Conservation (phyloP, 2,797 vertebrate genomes). For the Craterocephalus amniculus region DNA sequence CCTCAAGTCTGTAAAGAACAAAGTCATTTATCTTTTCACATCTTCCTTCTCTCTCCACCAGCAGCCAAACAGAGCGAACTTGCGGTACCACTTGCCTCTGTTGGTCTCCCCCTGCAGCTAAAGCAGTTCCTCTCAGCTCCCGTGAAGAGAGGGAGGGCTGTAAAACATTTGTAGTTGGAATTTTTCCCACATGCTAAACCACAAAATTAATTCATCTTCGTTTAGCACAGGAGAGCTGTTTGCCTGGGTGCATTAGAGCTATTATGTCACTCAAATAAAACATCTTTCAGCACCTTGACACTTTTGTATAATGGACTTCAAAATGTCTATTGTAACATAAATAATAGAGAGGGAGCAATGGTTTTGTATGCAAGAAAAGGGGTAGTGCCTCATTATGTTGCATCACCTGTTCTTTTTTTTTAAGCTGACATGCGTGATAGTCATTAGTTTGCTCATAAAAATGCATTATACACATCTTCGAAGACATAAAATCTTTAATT, state of each 20-base stretch:
- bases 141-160: slow-evolving; percentile 54
- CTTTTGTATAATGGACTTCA: slow-evolving; percentile 50
- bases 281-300: slow-evolving; percentile 59
- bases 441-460: too few relatives aligned
- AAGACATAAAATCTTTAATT: too few relatives aligned
- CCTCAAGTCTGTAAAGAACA: slow-evolving; percentile 62
- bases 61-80: slow-evolving; percentile 56
- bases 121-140: slow-evolving; percentile 68
- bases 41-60: slow-evolving; percentile 57
- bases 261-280: slow-evolving; percentile 67
- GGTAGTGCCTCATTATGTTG: slow-evolving; percentile 14
- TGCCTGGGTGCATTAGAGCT: slow-evolving; percentile 46
- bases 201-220: slow-evolving; percentile 69
- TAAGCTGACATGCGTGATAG: slow-evolving; percentile 6
- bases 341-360: slow-evolving; percentile 34
- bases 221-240: slow-evolving; percentile 52
- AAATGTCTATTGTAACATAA: slow-evolving; percentile 51
- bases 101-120: slow-evolving; percentile 67
- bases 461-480: slow-evolving; percentile 44
- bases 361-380: slow-evolving; percentile 9
- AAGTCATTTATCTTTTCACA: slow-evolving; percentile 66
- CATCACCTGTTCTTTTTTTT: slow-evolving; percentile 12
- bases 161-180: slow-evolving; percentile 66
- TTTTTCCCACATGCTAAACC: slow-evolving; percentile 62
- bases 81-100: slow-evolving; percentile 50